Evolutionary conservation across 2,113 vertebrate species (phyloP).

Genomic region (Vombatus ursinus): DNA sequence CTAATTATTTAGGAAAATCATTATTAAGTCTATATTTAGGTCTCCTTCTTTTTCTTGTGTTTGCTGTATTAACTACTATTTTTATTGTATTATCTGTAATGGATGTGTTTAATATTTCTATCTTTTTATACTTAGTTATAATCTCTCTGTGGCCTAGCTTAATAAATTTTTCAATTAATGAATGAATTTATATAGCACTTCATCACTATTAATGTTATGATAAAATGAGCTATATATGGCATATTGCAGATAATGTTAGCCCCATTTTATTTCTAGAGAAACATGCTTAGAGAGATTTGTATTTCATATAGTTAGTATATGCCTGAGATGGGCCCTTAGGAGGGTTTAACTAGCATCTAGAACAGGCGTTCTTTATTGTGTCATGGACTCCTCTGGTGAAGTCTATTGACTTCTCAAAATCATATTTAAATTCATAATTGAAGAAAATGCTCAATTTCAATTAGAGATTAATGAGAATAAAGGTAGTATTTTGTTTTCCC

Average conservation of each 20-base stretch:
- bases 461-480: background rate
- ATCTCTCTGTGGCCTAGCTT: background rate
- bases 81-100: background rate
- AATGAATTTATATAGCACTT: background rate
- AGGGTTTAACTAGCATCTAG: background rate
- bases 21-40: background rate
- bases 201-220: background rate
- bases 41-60: background rate
- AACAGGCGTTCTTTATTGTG: background rate
- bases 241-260: background rate
- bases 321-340: background rate
- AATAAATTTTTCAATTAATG: background rate
- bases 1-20: background rate
- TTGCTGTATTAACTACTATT: background rate
- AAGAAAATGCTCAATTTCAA: background rate
- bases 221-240: background rate
- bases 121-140: background rate
- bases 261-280: background rate
- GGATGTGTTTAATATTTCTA: background rate
- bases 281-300: background rate
- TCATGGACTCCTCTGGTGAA: background rate
- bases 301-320: background rate
- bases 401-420: background rate
- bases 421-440: background rate
- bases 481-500: background rate